A percentile compares a stretch with the other conserved stretches of the same genome.
phyloP scores from a whole-genome alignment of 2,113 vertebrate species.

The Mustela lutreola region DNA sequence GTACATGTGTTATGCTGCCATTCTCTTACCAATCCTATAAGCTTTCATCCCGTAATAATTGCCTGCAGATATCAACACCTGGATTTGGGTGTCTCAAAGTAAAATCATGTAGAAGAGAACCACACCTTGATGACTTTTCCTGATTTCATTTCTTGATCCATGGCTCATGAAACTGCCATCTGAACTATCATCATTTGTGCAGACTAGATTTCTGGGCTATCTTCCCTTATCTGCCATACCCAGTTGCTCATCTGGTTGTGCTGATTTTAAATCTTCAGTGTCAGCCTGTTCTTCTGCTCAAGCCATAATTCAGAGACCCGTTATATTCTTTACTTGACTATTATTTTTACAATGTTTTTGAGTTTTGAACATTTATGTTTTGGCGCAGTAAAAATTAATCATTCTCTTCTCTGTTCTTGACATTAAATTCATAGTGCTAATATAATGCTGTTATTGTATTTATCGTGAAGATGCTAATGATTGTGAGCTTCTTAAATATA shows the following conservation, averaged over 20 bases:
- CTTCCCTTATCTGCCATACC: not conserved
- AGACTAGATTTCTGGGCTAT: not conserved
- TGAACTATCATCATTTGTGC: not conserved
- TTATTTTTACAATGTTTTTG: not conserved
- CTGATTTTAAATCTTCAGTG: not conserved
- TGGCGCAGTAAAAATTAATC: not conserved
- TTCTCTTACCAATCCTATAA: not conserved
- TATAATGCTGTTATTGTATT: not conserved
- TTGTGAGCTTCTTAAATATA: not conserved
- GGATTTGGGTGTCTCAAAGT: not conserved
- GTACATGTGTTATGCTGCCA: not conserved
- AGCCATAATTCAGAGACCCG: not conserved
- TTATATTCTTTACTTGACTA: not conserved
- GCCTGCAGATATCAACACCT: not conserved
- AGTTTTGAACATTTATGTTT: conserved; percentile 26
- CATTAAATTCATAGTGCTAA: not conserved
- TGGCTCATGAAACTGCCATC: not conserved
- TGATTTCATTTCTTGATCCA: not conserved
- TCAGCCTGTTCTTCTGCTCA: not conserved
- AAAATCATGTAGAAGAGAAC: not conserved
- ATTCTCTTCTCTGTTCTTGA: not conserved
- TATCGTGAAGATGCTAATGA: not conserved
- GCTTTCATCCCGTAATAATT: not conserved
- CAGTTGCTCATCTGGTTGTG: not conserved
- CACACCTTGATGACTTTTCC: not conserved